A percentile compares a stretch with the other conserved stretches of the same genome.
Evolutionary conservation across 2,888 invertebrate genomes (phyloP).

Genomic region (Drosophila macrospina): DNA sequence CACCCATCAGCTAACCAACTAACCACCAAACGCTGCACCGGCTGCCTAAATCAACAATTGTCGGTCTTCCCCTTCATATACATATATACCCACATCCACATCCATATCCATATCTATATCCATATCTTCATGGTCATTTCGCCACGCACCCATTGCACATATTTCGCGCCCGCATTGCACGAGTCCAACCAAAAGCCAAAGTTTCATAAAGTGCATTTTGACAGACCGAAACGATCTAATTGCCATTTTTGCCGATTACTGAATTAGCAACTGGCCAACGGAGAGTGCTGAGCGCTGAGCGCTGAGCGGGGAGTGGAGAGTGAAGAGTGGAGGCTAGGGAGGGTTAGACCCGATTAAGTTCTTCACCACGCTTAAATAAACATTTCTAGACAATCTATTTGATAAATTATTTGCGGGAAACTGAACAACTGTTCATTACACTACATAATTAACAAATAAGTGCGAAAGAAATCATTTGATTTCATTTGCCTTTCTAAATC

Average conservation of each 20-base stretch:
- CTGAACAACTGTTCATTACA: conserved; percentile 42
- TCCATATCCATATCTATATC: conserved; percentile 19
- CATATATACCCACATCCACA: neutral
- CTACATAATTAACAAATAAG: neutral
- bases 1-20: conserved; percentile 69
- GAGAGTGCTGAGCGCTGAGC: neutral
- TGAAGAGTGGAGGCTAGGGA: conserved; percentile 39
- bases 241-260: conserved; percentile 59
- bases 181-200: neutral
- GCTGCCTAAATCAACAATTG: conserved; percentile 82
- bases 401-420: conserved; percentile 69
- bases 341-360: conserved; percentile 61
- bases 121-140: conserved; percentile 45
- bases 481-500: no score
- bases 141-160: conserved; percentile 80
- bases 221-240: conserved; percentile 69
- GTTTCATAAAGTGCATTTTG: conserved; percentile 73
- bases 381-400: conserved; percentile 52
- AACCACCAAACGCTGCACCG: conserved; percentile 72
- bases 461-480: no score
- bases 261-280: conserved; percentile 32
- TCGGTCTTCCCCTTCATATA: conserved; percentile 70
- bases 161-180: conserved; percentile 73
- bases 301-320: neutral
- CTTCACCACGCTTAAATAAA: conserved; percentile 63